Evolutionary conservation across 2,113 vertebrate species (phyloP).

Genomic region (Cygnus buccinator): DNA sequence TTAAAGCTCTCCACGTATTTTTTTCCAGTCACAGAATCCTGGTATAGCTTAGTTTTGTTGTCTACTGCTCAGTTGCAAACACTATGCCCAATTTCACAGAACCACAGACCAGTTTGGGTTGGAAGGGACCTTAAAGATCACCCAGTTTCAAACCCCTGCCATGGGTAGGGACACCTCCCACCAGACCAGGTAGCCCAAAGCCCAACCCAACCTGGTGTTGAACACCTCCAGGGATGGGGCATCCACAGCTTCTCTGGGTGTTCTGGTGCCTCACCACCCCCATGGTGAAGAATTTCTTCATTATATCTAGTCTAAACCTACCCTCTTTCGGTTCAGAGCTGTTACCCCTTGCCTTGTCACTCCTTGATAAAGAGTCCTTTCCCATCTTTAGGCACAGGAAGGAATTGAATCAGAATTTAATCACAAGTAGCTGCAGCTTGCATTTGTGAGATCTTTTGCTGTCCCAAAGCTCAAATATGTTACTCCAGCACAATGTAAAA

Average conservation of each 20-base stretch:
- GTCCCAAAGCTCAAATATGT: not conserved
- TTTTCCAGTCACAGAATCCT: not conserved
- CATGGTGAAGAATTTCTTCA: too few relatives aligned
- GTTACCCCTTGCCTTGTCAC: not conserved
- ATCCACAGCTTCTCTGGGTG: too few relatives aligned
- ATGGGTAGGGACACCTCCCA: too few relatives aligned
- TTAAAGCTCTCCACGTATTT: not conserved
- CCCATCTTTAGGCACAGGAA: not conserved
- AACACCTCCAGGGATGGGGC: too few relatives aligned
- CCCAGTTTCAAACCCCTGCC: too few relatives aligned
- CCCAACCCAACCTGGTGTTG: too few relatives aligned
- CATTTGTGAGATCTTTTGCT: not conserved
- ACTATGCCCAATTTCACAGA: too few relatives aligned
- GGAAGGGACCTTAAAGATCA: too few relatives aligned
- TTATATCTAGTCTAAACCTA: too few relatives aligned
- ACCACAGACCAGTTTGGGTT: too few relatives aligned
- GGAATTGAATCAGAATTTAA: not conserved
- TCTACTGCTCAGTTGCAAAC: not conserved
- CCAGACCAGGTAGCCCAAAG: too few relatives aligned
- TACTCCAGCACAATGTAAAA: not conserved
- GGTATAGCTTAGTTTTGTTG: not conserved
- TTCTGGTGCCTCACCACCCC: too few relatives aligned
- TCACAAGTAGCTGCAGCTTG: not conserved
- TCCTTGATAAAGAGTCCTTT: not conserved
- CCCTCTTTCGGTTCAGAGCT: not conserved